phyloP scores from a whole-genome alignment of 2,113 vertebrate genomes.

The Leptosomus discolor region DNA sequence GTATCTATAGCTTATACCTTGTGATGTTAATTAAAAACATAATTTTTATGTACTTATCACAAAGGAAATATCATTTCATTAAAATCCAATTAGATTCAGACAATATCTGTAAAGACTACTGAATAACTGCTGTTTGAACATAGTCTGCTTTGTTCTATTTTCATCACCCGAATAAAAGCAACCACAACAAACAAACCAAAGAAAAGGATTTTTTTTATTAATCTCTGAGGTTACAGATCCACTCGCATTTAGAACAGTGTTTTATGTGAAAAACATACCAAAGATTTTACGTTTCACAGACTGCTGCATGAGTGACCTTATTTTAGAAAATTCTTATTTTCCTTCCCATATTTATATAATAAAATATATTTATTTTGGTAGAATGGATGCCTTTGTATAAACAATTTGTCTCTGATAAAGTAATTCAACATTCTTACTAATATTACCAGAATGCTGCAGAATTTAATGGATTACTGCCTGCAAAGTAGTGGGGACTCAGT shows the following conservation, averaged over 20 bases:
- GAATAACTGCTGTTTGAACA: slow-evolving; percentile 91
- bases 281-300: slow-evolving; percentile 59
- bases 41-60: slow-evolving; percentile 94
- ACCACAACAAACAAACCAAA: slow-evolving; percentile 84
- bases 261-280: slow-evolving; percentile 65
- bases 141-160: slow-evolving; percentile 91
- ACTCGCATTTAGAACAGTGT: slow-evolving; percentile 71
- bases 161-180: slow-evolving; percentile 89
- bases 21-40: slow-evolving; percentile 97
- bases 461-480: not conserved
- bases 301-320: slow-evolving; percentile 16
- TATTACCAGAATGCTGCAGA: not conserved
- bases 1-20: slow-evolving; percentile 85
- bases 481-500: not conserved
- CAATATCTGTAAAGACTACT: slow-evolving; percentile 82
- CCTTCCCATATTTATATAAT: not conserved
- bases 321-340: slow-evolving; percentile 49
- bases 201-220: slow-evolving; percentile 73
- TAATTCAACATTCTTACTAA: not conserved
- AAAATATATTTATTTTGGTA: slow-evolving; percentile 21
- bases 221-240: slow-evolving; percentile 75
- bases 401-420: not conserved
- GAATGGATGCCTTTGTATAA: not conserved
- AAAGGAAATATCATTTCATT: slow-evolving; percentile 98
- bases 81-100: slow-evolving; percentile 97